phyloP scores from a whole-genome alignment of 2,888 invertebrate species.

The Camponotus fellah region DNA sequence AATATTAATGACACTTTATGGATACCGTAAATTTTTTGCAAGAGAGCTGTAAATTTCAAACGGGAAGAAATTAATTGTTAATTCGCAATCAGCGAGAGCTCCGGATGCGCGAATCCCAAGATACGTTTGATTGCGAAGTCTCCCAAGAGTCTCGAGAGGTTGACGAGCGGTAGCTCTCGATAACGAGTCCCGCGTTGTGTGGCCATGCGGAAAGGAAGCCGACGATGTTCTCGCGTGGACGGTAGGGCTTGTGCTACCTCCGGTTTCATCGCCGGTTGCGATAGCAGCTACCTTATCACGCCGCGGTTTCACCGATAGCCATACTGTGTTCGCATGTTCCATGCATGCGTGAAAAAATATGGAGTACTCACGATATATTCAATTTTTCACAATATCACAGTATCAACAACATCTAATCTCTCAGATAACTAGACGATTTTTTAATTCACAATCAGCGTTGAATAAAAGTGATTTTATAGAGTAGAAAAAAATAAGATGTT shows the following conservation, averaged over 20 bases:
- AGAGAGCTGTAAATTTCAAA: slow-evolving; percentile 3
- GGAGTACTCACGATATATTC: not conserved
- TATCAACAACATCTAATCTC: not conserved
- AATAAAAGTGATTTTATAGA: not conserved
- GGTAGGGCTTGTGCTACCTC: slow-evolving; percentile 21
- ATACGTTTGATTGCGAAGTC: slow-evolving; percentile 34
- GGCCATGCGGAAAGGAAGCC: slow-evolving; percentile 45
- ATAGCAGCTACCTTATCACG: slow-evolving; percentile 38
- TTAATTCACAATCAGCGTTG: not conserved
- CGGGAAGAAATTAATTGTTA: slow-evolving; percentile 25
- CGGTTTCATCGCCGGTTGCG: slow-evolving; percentile 28
- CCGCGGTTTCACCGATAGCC: slow-evolving; percentile 22
- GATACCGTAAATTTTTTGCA: not conserved
- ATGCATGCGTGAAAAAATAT: not conserved
- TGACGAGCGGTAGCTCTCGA: not conserved
- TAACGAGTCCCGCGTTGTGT: slow-evolving; percentile 7
- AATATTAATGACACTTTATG: not conserved
- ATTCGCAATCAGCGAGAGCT: slow-evolving; percentile 15
- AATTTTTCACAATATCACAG: not conserved
- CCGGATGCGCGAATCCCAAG: not conserved
- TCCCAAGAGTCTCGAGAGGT: not conserved
- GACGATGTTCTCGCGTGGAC: slow-evolving; percentile 16
- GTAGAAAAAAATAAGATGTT: not conserved
- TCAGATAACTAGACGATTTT: not conserved
- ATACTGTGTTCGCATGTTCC: not conserved